Base-by-base conservation (phyloP, 2,113 vertebrate genomes). In the Austrofundulus limnaeus region DNA sequence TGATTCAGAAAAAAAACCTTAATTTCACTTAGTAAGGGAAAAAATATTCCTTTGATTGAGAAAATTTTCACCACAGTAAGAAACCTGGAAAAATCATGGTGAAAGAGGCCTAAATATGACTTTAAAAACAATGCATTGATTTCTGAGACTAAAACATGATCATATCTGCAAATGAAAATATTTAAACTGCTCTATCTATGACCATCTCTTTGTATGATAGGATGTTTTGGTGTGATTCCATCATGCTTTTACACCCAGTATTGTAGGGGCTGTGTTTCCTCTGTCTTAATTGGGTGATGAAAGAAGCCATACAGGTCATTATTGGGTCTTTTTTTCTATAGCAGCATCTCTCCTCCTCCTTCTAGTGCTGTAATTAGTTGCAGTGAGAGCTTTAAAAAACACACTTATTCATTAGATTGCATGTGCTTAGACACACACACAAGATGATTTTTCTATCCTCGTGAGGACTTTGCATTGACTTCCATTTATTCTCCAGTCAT, bases 281-380 rank as follows among this genome's bases (percentile, higher is more conserved):
- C 72, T 42, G 58, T 69, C 69, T 89, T 91, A 90, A 91, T 89
- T 86, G 80, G 72, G 64, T 75, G 79, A 88, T 85, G 79, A 84
- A 86, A 78, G 78, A 71, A 80, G 64, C 72, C 80, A 61, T 39
- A 48, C 77, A 85, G 83, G 85, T 87, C 85, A 86, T 41, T 72
- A 74, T 54, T 80, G 81, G 78, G 83, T 89, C 83, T 79, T 67
- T 76, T n/a, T 80, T 71, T 38, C 82, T 66, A 43, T 72, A 67
- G 74, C 63, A 23, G 50, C 72, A 67, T 74, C 73, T 68, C 78
- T 58, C 46, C 62, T 63, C 31, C 12, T 38, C 47, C 16, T 62
- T 75, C 19, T 61, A 64, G 61, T 80, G 61, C 67, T 49, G 62
- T 85, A 77, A 88, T 88, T 77, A 83, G 77, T 67, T 42, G 61